phyloP scores from a whole-genome alignment of 2,888 invertebrate species.

The Drosophila bunnanda region DNA sequence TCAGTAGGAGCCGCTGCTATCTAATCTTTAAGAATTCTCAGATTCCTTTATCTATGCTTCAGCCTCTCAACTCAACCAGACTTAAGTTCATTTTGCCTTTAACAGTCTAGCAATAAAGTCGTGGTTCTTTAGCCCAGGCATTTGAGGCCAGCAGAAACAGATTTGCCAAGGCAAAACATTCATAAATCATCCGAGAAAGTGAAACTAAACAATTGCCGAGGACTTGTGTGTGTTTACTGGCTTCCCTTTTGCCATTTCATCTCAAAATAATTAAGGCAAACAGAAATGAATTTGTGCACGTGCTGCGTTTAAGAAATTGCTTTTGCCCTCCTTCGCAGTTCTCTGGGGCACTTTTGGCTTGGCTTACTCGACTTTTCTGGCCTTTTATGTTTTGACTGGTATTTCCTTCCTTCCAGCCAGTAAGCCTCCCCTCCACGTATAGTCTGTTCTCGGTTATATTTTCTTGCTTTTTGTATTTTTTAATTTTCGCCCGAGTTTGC shows the following conservation, averaged over 20 bases:
- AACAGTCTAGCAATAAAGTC: constrained; percentile 20
- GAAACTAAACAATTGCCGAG: constrained; percentile 51
- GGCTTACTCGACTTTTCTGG: constrained; percentile 44
- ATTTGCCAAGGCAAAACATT: constrained; percentile 22
- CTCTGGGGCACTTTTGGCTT: constrained; percentile 28
- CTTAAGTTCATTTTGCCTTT: constrained; percentile 2
- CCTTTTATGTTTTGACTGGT: constrained; percentile 51
- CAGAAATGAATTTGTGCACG: constrained; percentile 71
- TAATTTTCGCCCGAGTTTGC: constrained; percentile 48
- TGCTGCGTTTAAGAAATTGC: constrained; percentile 74
- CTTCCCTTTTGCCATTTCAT: constrained; percentile 56
- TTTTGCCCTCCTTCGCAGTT: constrained; percentile 37
- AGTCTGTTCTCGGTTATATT: constrained; percentile 13
- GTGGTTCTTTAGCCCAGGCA: background rate
- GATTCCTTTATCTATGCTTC: background rate
- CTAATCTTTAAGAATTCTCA: constrained; percentile 8
- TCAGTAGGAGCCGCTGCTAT: background rate
- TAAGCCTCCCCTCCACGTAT: constrained; percentile 2
- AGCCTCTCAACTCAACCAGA: background rate
- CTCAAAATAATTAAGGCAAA: constrained; percentile 68
- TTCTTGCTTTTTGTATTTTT: constrained; percentile 32
- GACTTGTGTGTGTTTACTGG: constrained; percentile 33
- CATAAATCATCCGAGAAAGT: constrained; percentile 36
- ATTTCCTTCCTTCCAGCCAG: constrained; percentile 24
- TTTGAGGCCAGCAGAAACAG: constrained; percentile 10